phyloP scores from a whole-genome alignment of 2,888 invertebrate species.

The Lasioglossum malachurum region DNA sequence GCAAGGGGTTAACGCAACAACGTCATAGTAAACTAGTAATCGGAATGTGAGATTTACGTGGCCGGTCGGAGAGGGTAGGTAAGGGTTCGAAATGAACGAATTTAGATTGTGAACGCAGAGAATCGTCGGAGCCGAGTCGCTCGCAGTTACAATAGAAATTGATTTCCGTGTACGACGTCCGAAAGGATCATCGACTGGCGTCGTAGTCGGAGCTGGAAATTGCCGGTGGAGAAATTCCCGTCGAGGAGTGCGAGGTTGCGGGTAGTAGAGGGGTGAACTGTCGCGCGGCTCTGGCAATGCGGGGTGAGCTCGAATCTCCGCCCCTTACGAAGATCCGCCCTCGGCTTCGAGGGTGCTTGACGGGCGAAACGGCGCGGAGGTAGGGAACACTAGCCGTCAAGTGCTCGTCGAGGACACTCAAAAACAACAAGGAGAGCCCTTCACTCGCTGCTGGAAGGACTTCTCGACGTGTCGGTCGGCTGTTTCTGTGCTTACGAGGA shows the following conservation, averaged over 20 bases:
- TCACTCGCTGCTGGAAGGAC: constrained; percentile 49
- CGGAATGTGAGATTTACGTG: no score
- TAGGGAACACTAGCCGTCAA: constrained; percentile 84
- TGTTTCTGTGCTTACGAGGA: neutral
- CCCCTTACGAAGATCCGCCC: constrained; percentile 79
- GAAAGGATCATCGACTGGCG: constrained; percentile 27
- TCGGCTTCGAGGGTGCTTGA: constrained; percentile 80
- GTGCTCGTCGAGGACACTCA: constrained; percentile 84
- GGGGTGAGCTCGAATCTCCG: constrained; percentile 73
- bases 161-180: constrained; percentile 23
- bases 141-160: constrained; percentile 16
- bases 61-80: neutral
- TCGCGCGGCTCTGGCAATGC: constrained; percentile 41
- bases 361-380: constrained; percentile 78
- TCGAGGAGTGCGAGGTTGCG: constrained; percentile 23
- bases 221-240: constrained; percentile 36
- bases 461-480: neutral
- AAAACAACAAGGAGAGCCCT: constrained; percentile 80
- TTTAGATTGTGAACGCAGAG: neutral
- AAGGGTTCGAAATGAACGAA: neutral
- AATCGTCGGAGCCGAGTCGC: neutral
- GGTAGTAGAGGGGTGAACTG: constrained; percentile 64
- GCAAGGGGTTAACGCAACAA: no score
- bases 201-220: constrained; percentile 1
- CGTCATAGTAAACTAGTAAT: no score